Evolutionary conservation across 2,113 vertebrate species (phyloP).

Genomic region (Perca fluviatilis): DNA sequence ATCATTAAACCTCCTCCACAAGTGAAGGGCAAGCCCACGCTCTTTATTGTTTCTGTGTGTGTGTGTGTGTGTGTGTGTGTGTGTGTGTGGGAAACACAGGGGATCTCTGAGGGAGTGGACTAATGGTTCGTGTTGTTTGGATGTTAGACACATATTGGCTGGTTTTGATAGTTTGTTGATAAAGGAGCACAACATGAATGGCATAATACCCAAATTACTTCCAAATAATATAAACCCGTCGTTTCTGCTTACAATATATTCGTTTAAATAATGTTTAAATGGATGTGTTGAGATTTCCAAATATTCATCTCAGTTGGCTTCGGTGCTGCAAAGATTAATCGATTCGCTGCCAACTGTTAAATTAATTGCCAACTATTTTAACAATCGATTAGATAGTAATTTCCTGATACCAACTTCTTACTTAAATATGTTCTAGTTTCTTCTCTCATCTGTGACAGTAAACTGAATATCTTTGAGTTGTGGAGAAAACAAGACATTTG

Average conservation of each 20-base stretch:
- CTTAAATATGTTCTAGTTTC: no score
- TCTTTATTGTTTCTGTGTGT: background rate
- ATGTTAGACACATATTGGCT: background rate
- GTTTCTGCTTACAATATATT: background rate
- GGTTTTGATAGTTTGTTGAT: background rate
- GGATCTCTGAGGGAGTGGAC: slow-evolving; percentile 8
- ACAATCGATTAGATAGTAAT: no score
- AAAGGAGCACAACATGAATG: background rate
- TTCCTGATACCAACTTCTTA: no score
- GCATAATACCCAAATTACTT: background rate
- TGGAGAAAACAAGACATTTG: no score
- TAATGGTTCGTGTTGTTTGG: background rate
- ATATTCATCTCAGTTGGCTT: background rate
- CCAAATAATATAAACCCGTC: background rate
- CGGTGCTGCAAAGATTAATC: no score
- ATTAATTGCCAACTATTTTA: no score
- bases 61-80: slow-evolving; percentile 18
- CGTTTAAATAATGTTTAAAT: background rate
- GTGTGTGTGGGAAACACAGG: slow-evolving; percentile 21
- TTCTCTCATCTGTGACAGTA: no score
- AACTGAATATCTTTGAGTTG: no score
- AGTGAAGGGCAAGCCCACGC: slow-evolving; percentile 49
- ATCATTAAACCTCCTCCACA: slow-evolving; percentile 65
- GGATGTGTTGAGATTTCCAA: background rate
- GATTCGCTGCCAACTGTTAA: no score